These are phyloP conservation scores for Synergus umbraculus DNA, from an alignment of 2,888 invertebrate species.

Conservation along the genomic window DNA sequence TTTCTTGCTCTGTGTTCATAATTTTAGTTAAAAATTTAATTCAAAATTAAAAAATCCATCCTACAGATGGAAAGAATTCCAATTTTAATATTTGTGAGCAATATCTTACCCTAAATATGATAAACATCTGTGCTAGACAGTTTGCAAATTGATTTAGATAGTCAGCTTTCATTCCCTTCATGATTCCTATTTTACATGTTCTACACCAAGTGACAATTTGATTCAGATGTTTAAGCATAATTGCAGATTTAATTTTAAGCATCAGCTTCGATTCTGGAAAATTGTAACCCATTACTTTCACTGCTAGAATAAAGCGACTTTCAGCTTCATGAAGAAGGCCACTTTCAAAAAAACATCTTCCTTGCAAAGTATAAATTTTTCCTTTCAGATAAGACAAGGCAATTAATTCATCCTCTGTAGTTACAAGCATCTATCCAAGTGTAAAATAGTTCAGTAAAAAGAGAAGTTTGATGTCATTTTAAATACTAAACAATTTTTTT, in stretches of 20 bases:
- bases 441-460: constrained; percentile 29
- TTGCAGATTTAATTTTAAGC: constrained; percentile 63
- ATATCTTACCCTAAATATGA: constrained; percentile 74
- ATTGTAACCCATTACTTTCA: constrained; percentile 74
- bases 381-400: constrained; percentile 73
- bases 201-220: constrained; percentile 69
- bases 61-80: too few relatives aligned
- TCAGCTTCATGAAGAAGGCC: constrained; percentile 76
- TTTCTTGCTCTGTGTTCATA: too few relatives aligned
- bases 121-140: constrained; percentile 76
- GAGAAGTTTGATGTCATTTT: neutral
- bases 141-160: constrained; percentile 77
- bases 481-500: neutral
- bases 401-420: constrained; percentile 66
- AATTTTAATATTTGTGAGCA: neutral
- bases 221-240: constrained; percentile 69
- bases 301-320: constrained; percentile 70
- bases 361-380: constrained; percentile 77
- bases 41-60: too few relatives aligned
- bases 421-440: constrained; percentile 58
- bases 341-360: constrained; percentile 74
- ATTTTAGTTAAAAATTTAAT: too few relatives aligned
- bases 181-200: constrained; percentile 59
- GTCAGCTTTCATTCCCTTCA: constrained; percentile 72
- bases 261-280: constrained; percentile 73